These are phyloP conservation scores for Busseola fusca DNA, from an alignment of 2,888 invertebrate genomes.

Conservation along the genomic window DNA sequence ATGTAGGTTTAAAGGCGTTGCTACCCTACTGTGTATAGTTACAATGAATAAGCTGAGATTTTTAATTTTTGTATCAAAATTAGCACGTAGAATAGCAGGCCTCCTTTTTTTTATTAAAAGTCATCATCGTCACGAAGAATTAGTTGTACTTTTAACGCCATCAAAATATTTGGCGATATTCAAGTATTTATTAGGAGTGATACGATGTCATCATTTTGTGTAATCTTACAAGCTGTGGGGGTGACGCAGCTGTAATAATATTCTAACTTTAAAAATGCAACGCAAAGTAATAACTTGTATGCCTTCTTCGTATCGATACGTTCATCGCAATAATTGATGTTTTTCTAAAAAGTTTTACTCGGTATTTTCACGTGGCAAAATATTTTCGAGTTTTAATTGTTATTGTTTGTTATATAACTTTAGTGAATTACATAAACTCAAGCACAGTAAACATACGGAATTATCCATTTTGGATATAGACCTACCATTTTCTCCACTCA, in stretches of 20 bases:
- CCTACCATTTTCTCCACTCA: conserved; percentile 8
- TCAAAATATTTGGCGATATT: conserved; percentile 55
- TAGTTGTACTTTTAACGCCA: conserved; percentile 52
- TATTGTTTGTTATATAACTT: conserved; percentile 46
- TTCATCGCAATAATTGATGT: conserved; percentile 65
- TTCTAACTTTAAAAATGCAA: conserved; percentile 57
- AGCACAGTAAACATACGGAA: conserved; percentile 14
- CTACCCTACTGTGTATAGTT: conserved; percentile 35
- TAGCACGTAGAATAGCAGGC: conserved; percentile 56
- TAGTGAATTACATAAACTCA: conserved; percentile 47
- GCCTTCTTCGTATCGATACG: conserved; percentile 63
- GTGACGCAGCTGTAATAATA: conserved; percentile 43
- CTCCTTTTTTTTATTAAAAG: conserved; percentile 36
- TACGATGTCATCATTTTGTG: conserved; percentile 24
- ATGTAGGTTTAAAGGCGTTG: conserved; percentile 25
- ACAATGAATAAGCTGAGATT: conserved; percentile 39
- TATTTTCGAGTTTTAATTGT: conserved; percentile 46
- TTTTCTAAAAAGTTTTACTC: conserved; percentile 49
- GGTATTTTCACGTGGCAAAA: conserved; percentile 61
- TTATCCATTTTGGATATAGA: conserved; percentile 27
- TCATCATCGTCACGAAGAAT: conserved; percentile 32
- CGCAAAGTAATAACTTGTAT: conserved; percentile 65
- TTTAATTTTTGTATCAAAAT: conserved; percentile 57
- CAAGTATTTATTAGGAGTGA: conserved; percentile 42
- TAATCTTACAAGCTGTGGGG: conserved; percentile 8